These are phyloP conservation scores for Metridium senile DNA, from an alignment of 92 coral and sea anemone genomes.

Conservation along the genomic window DNA sequence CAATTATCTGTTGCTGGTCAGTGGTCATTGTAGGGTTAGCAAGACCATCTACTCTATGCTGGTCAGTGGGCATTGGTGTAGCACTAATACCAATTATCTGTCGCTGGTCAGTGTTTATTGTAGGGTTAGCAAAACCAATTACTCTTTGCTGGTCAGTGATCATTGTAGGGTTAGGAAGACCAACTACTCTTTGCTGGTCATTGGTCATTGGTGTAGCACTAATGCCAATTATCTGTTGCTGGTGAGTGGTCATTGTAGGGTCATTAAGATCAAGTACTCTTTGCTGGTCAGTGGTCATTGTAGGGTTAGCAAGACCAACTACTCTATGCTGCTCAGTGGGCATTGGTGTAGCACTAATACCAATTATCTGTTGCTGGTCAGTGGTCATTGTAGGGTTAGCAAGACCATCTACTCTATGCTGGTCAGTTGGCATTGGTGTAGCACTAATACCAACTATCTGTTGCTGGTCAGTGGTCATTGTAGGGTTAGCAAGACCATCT, in stretches of 20 bases:
- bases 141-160: background rate
- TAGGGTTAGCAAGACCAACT: no score
- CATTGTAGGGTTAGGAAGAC: background rate
- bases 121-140: background rate
- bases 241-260: background rate
- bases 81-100: background rate
- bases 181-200: background rate
- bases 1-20: conserved; percentile 4
- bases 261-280: background rate
- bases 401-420: no score
- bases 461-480: conserved; percentile 11
- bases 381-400: background rate
- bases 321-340: no score
- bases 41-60: background rate
- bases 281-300: background rate
- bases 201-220: background rate
- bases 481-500: background rate
- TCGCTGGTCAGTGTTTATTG: conserved; percentile 6
- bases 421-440: conserved; percentile 8
- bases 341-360: no score
- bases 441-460: background rate
- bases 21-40: background rate
- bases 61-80: background rate
- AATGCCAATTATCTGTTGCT: background rate
- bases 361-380: conserved; percentile 8